Percentiles rank a stretch among this genome's conserved stretches.
Conservation (phyloP, 1,140 invertebrate species). For the Drosophila bocki region DNA sequence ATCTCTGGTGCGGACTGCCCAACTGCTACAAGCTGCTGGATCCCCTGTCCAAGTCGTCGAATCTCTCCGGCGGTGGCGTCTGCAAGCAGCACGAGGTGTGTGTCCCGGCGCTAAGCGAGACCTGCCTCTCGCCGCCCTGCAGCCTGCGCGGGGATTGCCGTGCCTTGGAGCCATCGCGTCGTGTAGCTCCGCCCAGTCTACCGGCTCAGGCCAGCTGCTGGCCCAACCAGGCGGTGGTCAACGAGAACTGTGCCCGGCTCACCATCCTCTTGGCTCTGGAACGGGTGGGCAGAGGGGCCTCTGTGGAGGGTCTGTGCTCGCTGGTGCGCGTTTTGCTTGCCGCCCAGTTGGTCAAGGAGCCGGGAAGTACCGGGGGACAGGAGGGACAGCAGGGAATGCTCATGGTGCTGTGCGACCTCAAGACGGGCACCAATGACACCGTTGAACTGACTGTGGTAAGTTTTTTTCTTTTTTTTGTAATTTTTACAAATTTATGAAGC, state of each 20-base stretch:
- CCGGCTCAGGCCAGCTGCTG: slow-evolving; percentile 91
- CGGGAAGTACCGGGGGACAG: slow-evolving; percentile 2
- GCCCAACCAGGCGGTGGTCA: slow-evolving; percentile 90
- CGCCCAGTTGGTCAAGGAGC: slow-evolving; percentile 85
- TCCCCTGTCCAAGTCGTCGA: slow-evolving; percentile 85
- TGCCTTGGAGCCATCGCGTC: slow-evolving; percentile 89
- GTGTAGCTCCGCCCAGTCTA: slow-evolving; percentile 90
- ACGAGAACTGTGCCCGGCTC: slow-evolving; percentile 91
- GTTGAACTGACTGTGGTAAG: slow-evolving; percentile 95
- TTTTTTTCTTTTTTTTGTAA: slow-evolving; percentile 9
- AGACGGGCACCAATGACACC: slow-evolving; percentile 91
- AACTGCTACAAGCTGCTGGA: slow-evolving; percentile 89
- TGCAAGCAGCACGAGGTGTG: slow-evolving; percentile 87
- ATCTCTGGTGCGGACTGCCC: slow-evolving; percentile 93
- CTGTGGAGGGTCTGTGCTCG: slow-evolving; percentile 90
- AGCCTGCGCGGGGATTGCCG: slow-evolving; percentile 93
- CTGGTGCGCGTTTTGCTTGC: slow-evolving; percentile 89
- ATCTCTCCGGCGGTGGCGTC: slow-evolving; percentile 81
- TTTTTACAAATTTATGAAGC: neutral
- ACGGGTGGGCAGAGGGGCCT: slow-evolving; percentile 89
- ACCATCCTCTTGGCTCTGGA: slow-evolving; percentile 90
- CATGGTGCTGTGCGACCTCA: slow-evolving; percentile 92
- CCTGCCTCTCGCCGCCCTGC: slow-evolving; percentile 92
- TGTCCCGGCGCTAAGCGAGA: slow-evolving; percentile 90
- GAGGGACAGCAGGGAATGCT: slow-evolving; percentile 86